phyloP scores from a whole-genome alignment of 2,888 invertebrate species.

The Antheraea assamensis region DNA sequence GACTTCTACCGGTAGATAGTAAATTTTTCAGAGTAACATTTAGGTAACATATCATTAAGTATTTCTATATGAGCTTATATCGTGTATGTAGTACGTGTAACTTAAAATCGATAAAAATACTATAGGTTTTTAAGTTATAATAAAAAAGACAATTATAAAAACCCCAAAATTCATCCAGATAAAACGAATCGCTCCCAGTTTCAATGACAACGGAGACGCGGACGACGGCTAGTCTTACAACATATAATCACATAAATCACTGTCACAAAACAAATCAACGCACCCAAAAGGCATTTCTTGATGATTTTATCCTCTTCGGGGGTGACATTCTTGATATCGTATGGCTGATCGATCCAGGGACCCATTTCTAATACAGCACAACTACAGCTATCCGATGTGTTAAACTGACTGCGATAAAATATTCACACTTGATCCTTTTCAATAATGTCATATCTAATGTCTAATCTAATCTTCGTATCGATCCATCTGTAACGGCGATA shows the following conservation, averaged over 20 bases:
- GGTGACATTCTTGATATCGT: conserved; percentile 59
- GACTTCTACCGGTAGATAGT: too few relatives aligned
- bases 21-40: too few relatives aligned
- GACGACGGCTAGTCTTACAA: not conserved
- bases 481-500: conserved; percentile 39
- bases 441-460: conserved; percentile 39
- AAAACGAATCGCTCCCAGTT: too few relatives aligned
- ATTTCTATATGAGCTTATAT: too few relatives aligned
- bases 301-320: conserved; percentile 67
- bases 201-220: too few relatives aligned
- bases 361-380: conserved; percentile 49
- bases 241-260: conserved; percentile 24
- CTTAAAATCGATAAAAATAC: too few relatives aligned
- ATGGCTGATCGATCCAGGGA: conserved; percentile 62
- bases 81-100: too few relatives aligned
- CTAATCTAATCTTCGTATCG: conserved; percentile 54
- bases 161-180: too few relatives aligned
- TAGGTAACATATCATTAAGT: too few relatives aligned
- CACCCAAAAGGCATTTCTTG: conserved; percentile 69
- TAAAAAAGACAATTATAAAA: too few relatives aligned
- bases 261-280: conserved; percentile 38
- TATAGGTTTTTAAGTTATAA: too few relatives aligned
- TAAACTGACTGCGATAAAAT: conserved; percentile 38
- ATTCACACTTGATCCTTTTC: conserved; percentile 41
- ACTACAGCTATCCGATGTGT: conserved; percentile 19